These are phyloP conservation scores for Botrylloides violaceus DNA, from an alignment of 23 tunicate genomes.

Conservation along the genomic window DNA sequence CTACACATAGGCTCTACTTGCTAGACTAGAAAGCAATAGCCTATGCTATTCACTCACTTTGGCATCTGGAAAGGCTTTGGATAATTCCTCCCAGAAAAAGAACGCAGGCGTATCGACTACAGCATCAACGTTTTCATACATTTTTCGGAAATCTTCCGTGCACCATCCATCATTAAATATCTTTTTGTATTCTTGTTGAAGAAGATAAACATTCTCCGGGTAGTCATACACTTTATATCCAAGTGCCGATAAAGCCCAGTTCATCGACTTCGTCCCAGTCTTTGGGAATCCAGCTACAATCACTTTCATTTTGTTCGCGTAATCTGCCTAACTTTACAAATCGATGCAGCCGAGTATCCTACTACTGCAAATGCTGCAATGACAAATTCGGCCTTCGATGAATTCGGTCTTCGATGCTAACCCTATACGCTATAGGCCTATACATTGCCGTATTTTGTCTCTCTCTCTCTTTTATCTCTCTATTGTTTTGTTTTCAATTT, in stretches of 20 bases:
- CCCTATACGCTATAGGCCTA: too few species aligned
- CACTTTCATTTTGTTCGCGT: conserved; percentile 17
- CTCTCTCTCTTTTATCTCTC: too few species aligned
- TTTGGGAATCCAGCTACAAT: conserved; percentile 32
- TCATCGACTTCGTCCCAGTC: conserved; percentile 35
- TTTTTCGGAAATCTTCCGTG: conserved; percentile 11
- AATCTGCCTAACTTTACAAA: too few species aligned
- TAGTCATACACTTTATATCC: conserved; percentile 30
- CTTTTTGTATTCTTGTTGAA: conserved; percentile 7
- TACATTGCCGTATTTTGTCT: too few species aligned
- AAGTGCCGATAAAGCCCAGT: conserved; percentile 14
- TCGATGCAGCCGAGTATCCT: too few species aligned
- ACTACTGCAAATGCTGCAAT: too few species aligned
- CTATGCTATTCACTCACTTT: conserved; percentile 23
- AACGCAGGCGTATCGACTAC: conserved; percentile 28
- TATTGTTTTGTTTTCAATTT: too few species aligned
- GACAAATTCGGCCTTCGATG: too few species aligned
- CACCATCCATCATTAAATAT: conserved; percentile 8
- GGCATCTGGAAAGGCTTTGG: conserved; percentile 31
- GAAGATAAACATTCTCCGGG: conserved; percentile 15
- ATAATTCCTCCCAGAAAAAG: conserved; percentile 28
- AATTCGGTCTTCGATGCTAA: too few species aligned
- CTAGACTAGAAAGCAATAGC: background rate
- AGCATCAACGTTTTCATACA: conserved; percentile 27
- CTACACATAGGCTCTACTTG: background rate